phyloP scores from a whole-genome alignment of 2,797 vertebrate species.

The Jordanella pulchra region DNA sequence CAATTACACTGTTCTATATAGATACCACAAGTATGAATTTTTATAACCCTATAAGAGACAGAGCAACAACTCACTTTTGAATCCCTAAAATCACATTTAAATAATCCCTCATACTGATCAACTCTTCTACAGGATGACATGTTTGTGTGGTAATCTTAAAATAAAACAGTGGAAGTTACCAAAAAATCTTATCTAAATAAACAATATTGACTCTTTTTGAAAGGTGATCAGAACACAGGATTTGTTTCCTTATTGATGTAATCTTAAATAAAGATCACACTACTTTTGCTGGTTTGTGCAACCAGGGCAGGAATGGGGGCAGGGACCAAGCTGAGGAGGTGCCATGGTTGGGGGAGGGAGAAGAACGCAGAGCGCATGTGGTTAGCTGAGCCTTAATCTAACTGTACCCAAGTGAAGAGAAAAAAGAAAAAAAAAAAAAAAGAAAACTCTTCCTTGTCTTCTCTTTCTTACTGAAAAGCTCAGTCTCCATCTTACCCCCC shows the following conservation, averaged over 20 bases:
- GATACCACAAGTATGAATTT: conserved; percentile 51
- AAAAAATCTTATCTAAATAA: neutral
- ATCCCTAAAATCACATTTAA: conserved; percentile 34
- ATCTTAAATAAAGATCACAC: conserved; percentile 19
- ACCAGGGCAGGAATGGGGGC: conserved; percentile 64
- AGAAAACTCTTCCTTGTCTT: conserved; percentile 77
- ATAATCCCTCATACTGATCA: conserved; percentile 38
- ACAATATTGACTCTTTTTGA: conserved; percentile 3
- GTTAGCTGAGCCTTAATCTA: conserved; percentile 68
- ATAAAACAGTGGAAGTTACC: conserved; percentile 1
- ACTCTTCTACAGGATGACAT: conserved; percentile 13
- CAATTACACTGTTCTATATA: conserved; percentile 56
- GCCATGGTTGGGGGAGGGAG: conserved; percentile 72
- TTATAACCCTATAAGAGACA: conserved; percentile 41
- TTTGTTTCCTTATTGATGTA: conserved; percentile 23
- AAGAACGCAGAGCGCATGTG: conserved; percentile 58
- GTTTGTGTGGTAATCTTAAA: conserved; percentile 9
- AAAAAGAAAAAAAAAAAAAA: conserved; percentile 75
- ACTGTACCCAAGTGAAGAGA: conserved; percentile 73
- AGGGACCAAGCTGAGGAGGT: conserved; percentile 71
- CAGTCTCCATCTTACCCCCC: conserved; percentile 48
- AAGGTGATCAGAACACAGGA: conserved; percentile 2
- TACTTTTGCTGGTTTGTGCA: conserved; percentile 65
- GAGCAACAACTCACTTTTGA: conserved; percentile 19
- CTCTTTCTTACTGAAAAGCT: conserved; percentile 39